Conservation (phyloP, 2,888 invertebrate species). For the Drosophila lacicola region DNA sequence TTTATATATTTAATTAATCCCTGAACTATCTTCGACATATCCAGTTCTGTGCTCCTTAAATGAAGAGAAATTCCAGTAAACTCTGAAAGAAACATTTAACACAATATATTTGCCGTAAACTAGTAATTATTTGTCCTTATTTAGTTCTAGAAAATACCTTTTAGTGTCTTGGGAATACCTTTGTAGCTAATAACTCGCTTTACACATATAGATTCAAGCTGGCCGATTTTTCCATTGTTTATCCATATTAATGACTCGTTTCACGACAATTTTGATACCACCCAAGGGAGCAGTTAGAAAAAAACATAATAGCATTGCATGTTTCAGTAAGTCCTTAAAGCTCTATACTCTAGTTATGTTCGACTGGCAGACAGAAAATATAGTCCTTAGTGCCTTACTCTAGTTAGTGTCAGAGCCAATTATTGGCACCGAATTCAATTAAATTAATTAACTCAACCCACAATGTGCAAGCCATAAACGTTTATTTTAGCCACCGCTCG, state of each 20-base stretch:
- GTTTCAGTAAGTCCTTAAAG: slow-evolving; percentile 14
- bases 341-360: slow-evolving; percentile 1
- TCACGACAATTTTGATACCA: background rate
- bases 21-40: no score
- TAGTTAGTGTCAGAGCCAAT: slow-evolving; percentile 9
- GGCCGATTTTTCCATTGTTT: slow-evolving; percentile 1
- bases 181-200: background rate
- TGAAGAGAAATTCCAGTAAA: background rate
- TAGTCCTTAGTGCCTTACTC: background rate
- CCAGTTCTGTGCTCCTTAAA: no score
- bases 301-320: slow-evolving; percentile 11
- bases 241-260: background rate
- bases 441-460: slow-evolving; percentile 55
- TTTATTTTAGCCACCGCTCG: background rate
- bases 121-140: background rate
- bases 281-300: slow-evolving; percentile 2
- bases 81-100: background rate
- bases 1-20: no score
- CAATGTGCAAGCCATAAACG: slow-evolving; percentile 19
- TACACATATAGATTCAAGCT: background rate
- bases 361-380: background rate
- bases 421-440: slow-evolving; percentile 54
- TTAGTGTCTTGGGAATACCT: background rate
- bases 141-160: slow-evolving; percentile 1
- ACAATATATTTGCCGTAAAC: background rate